Base-by-base conservation (phyloP, 2,113 vertebrate species). In the Tinamus guttatus region DNA sequence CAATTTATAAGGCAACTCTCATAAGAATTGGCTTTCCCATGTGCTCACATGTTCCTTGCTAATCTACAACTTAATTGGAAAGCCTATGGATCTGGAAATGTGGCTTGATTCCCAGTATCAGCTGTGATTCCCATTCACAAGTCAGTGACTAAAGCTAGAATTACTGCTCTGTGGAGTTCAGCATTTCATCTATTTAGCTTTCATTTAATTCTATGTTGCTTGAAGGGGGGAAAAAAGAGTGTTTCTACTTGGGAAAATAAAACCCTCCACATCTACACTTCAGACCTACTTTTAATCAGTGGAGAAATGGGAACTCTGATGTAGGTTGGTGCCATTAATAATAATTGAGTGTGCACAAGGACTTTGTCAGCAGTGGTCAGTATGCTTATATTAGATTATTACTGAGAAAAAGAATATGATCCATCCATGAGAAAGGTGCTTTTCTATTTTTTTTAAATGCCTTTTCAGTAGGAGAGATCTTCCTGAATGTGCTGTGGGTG, bases 141-240 rank as follows among this genome's bases (percentile, higher is more conserved):
- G 25, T 77, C 60, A 60, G 34, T 83, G 73, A 91, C 82, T 91
- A 75, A 75, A 85, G 47, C 76, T 76, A 41, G 84, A 91, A 85
- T 91, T 82, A 82, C 70, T 76, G 58, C 22, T 83, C 28, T 80
- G 6, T 52, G 71, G 32, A 77, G 77, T 90, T 87, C 81, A 86
- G 9, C 51, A 75, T 56, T 91, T 75, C 45, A 63, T 70, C 25
- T 85, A 47, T 63, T 86, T 30, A 79, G 32, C 71, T 95, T 93
- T 93, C 17, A 30, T 91, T 91, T 85, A 3, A 34, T 78, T 90
- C 45, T 51, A 3, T 3, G 5, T 30, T 81, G 17, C 17, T 83
- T 68, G 56, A 27, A 58, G 14, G 49, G 49, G 49, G 47, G 9
- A 76, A 83, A 43, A 71, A 34, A 5, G 24, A 27, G 1, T 49